Base-by-base conservation (phyloP, 2,113 vertebrate species). In the Chaetops frenatus region DNA sequence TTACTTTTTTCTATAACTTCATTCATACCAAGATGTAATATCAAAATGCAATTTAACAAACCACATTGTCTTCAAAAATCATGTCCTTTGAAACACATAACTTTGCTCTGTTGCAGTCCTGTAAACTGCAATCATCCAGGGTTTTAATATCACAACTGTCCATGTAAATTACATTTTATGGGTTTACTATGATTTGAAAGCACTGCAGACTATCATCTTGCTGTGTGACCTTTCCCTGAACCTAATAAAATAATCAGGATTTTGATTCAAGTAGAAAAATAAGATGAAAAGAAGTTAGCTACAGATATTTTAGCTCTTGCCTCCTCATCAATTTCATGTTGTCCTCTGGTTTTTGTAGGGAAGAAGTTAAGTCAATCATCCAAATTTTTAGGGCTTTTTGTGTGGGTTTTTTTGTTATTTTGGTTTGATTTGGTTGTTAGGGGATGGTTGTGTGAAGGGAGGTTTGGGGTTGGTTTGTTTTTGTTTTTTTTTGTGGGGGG, bases 151-250 rank as follows among this genome's bases (percentile, higher is more conserved):
- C 79, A 73, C 29, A 82, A 38, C 51, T 83, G 66, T 88, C 62
- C 33, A 58, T 66, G 67, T 77, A 90, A 90, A 93, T 90, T 80
- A 95, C 54, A 15, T 91, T 96, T 94, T 81, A 81, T 88, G 64
- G 24, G 19, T 88, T 85, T 88, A 28, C 23, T 88, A 76, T 10
- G 4, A 81, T 80, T 74, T 6, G 5, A 82, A 91, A 92, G 50
- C 45, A 79, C 87, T 90, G 42, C 40, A 86, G 81, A 93, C 90
- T 83, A 54, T 47, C 50, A 58, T 82, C 35, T 44, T 85, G 33
- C 60, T 70, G 56, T 40, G 72, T 70, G 88, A 86, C 78, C 79
- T 95, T 77, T 81, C 86, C 35, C 47, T 73, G 78, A 92, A 85
- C 73, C 38, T 85, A 58, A 62, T 85, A 87, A 92, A 95, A 94